A percentile compares a stretch with the other conserved stretches of the same genome.
Conservation (phyloP, 2,113 vertebrate species). For the Xenopus borealis region DNA sequence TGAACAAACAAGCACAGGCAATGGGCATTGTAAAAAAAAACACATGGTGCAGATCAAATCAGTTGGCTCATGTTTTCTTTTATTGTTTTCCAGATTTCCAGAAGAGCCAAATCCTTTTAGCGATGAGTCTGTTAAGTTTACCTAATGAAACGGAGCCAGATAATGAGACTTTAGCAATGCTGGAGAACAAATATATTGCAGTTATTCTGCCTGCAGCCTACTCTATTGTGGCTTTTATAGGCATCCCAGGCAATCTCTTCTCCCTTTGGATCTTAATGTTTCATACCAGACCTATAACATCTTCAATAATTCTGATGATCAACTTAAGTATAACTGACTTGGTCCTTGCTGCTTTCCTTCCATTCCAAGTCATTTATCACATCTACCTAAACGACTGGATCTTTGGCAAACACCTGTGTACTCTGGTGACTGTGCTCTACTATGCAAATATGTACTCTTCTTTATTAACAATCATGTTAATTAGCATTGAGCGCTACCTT, state of each 20-base stretch:
- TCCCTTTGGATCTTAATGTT: slow-evolving; percentile 82
- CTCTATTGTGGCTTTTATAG: slow-evolving; percentile 69
- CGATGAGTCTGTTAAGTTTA: slow-evolving; percentile 40
- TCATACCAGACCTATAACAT: slow-evolving; percentile 75
- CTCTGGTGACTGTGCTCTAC: slow-evolving; percentile 77
- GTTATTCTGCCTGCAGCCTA: slow-evolving; percentile 71
- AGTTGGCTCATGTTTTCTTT: background rate
- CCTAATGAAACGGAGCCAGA: slow-evolving; percentile 68
- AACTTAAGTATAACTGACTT: slow-evolving; percentile 87
- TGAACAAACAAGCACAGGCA: no score
- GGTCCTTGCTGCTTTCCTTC: slow-evolving; percentile 73
- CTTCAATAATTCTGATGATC: slow-evolving; percentile 90
- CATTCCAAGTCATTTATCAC: slow-evolving; percentile 87
- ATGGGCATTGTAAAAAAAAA: no score
- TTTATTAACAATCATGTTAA: slow-evolving; percentile 86
- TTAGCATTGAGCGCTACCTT: slow-evolving; percentile 83
- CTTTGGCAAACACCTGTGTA: slow-evolving; percentile 73
- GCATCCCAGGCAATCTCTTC: slow-evolving; percentile 77
- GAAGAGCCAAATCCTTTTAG: slow-evolving; percentile 14
- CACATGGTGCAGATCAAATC: background rate
- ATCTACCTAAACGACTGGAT: slow-evolving; percentile 73
- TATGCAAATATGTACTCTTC: slow-evolving; percentile 93
- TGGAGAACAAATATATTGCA: slow-evolving; percentile 58
- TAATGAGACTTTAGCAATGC: slow-evolving; percentile 69
- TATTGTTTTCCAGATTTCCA: background rate